Evolutionary conservation across 2,113 vertebrate species (phyloP), one percentile per base, ranked within the genome.

Genomic region (Grallaria varia): DNA sequence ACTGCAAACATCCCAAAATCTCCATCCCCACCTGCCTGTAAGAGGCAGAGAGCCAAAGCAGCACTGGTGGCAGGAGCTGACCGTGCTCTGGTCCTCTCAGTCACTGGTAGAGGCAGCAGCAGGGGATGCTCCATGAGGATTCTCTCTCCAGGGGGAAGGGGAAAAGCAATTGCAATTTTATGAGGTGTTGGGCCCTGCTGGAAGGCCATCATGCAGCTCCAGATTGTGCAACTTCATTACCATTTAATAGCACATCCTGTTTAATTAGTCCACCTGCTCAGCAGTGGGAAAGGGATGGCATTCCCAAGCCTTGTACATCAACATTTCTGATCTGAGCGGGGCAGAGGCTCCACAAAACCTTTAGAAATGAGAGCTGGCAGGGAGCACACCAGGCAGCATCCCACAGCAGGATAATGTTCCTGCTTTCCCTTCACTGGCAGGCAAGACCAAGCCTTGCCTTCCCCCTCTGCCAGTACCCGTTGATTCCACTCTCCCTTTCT

Each of bases 131-230:
- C 60, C 5, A 1, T 15, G 47, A 58, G 19, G 56, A 42, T 52
- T 35, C 17, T 79, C n/a, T 53, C n/a, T 35, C 35, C 3, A 5
- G 40, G 74, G 14, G 45, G 17, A 12, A 44, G 33, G 8, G 8
- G 74, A 27, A 89, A 79, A 73, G 35, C 45, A 69, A 22, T 40
- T 2, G 0, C 24, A 23, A 7, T 58, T 87, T 82, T n/a, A 15
- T 0, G 2, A 39, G 21, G n/a, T 14, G 6, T 27, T 10, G 9
- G 39, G 45, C 33, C n/a, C 53, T 3, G 19, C 62, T 83, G 59
- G 42, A 52, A 4, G 0, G 8, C 50, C 56, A 21, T 16, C n/a
- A 15, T 0, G 0, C 49, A 67, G 67, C 45, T 84, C 28, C 49
- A 53, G 31, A 14, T 15, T 0, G 0, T 35, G 35, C 56, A 63